Base-by-base conservation (phyloP, 2,888 invertebrate genomes). In the Ecdyonurus torrentis region DNA sequence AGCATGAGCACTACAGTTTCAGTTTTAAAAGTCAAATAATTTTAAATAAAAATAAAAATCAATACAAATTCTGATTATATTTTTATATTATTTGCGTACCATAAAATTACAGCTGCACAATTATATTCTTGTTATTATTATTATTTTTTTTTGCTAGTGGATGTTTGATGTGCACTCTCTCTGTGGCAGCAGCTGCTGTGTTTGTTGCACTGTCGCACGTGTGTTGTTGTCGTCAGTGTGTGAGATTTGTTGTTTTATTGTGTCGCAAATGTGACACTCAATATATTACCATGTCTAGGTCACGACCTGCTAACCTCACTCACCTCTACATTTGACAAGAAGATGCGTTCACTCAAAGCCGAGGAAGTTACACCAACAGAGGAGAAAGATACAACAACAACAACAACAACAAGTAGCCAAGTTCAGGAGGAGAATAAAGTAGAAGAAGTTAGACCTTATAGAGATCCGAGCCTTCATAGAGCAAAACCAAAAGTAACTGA, bases 241-340 rank as follows among this genome's bases (percentile, higher is more conserved):
- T n/a, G n/a, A n/a, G n/a, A n/a, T n/a, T n/a, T n/a, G n/a, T n/a
- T n/a, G n/a, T n/a, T n/a, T n/a, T n/a, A n/a, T n/a, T n/a, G n/a
- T n/a, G n/a, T n/a, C n/a, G n/a, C n/a, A n/a, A n/a, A n/a, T n/a
- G n/a, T n/a, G n/a, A n/a, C n/a, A n/a, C n/a, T n/a, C n/a, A n/a
- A n/a, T n/a, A n/a, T n/a, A n/a, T 37, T 5, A 37, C 22, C 52
- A 24, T 64, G 63, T 66, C 19, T 78, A 91, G 91, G 89, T 75
- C 83, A 87, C 72, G 90, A 91, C 78, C 85, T 91, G 70, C 78
- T 91, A 75, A 86, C 87, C 73, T 86, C 86, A 70, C 83, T 92
- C 73, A 91, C 90, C 69, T 87, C 86, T 72, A 86, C 90, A 65
- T 85, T 91, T 76, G 91, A 91, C 74, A 86, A 87, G 72, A 91